Evolutionary conservation across 1,140 invertebrate species (phyloP), one percentile per base, ranked within the genome.

Genomic region (Macrocentrus cingulum): DNA sequence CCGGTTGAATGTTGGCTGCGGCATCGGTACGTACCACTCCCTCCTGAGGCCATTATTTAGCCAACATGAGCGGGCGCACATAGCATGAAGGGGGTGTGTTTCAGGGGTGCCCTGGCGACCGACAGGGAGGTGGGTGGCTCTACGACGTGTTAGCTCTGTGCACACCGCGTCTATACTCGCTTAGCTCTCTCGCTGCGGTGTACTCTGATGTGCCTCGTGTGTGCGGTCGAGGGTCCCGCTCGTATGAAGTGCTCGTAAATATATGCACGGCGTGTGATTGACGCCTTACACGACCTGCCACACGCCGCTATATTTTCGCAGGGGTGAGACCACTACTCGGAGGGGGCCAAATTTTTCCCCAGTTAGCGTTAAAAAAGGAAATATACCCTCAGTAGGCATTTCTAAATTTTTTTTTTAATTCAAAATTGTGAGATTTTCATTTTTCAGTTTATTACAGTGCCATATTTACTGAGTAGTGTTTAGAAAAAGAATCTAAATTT

Each of bases 251-350:
- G 61, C 66, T 68, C 68, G 68, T 74, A 75, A 72, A 72, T 72
- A 75, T 72, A 75, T 71, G 70, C 69, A 57, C 66, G 63, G 75
- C 66, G 66, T 80, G 77, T 80, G 77, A 80, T 80, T 80, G 77
- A 80, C 77, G 68, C 71, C 71, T 62, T 80, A 77, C 75, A 77
- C 66, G 71, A 25, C 36, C 46, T 57, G 60, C 60, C 63, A 51
- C 65, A 56, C 61, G 46, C 60, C 56, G 50, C 41, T 59, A 56
- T 59, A 59, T 62, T 56, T 49, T 36, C 18, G 9, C 25, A 16
- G 32, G 34, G 45, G 46, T 44, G 41, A 48, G 29, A 29, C 16
- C 50, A 45, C 29, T 18, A 9, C 13, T 19, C 42, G 9, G 39
- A 7, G 18, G n/a, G 18, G 13, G 13, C 1, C 9, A 36, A 36